Percentiles rank a stretch among this genome's conserved stretches.
Evolutionary conservation across 2,113 vertebrate genomes (phyloP).

Genomic region (Grallaria varia): DNA sequence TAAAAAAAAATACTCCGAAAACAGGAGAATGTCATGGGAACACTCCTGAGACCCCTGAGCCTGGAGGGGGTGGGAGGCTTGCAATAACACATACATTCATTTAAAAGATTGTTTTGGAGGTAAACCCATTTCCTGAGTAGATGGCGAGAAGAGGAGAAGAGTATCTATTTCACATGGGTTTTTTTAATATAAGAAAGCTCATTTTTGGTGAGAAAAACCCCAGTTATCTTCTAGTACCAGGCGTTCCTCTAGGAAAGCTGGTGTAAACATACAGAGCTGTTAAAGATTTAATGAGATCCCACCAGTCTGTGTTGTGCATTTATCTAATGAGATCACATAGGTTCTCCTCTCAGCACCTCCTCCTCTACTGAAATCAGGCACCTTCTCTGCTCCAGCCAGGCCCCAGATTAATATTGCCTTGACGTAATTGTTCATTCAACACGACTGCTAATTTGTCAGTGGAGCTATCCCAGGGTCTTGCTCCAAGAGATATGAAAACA

Average conservation of each 20-base stretch:
- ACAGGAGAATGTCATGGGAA: constrained; percentile 21
- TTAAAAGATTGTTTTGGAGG: constrained; percentile 24
- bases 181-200: neutral
- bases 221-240: neutral
- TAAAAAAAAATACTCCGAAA: neutral
- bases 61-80: constrained; percentile 26
- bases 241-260: constrained; percentile 21
- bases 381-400: neutral
- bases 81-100: constrained; percentile 21
- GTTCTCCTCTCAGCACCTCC: constrained; percentile 47
- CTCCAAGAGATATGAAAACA: constrained; percentile 69
- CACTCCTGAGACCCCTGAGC: neutral
- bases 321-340: constrained; percentile 49
- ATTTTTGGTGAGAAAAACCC: neutral
- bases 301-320: constrained; percentile 19
- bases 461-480: constrained; percentile 52
- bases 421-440: constrained; percentile 62
- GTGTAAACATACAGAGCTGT: constrained; percentile 29
- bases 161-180: accelerated
- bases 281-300: constrained; percentile 49
- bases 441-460: constrained; percentile 55
- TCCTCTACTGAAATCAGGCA: constrained; percentile 44
- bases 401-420: constrained; percentile 53
- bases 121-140: constrained; percentile 3
- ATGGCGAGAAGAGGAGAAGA: neutral